Percentiles rank a stretch among this genome's conserved stretches.
Evolutionary conservation across 1,140 invertebrate species (phyloP).

Genomic region (Aricia agestis): DNA sequence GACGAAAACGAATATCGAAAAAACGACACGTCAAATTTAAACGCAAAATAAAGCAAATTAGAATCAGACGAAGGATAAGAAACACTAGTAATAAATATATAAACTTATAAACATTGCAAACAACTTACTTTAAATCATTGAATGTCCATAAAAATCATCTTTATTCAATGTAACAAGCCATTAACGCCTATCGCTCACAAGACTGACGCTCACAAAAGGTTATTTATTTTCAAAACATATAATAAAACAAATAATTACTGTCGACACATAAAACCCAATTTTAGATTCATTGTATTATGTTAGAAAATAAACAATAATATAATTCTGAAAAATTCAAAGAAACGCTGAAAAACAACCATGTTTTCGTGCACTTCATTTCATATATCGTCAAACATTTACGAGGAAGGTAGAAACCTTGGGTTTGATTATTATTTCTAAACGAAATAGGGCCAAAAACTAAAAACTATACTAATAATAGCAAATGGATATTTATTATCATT

Average conservation of each 20-base stretch:
- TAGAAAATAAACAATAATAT: conserved; percentile 42
- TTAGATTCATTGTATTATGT: conserved; percentile 31
- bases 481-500: too few species aligned
- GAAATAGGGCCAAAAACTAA: background rate
- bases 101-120: conserved; percentile 5
- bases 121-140: conserved; percentile 66
- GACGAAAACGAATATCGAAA: conserved; percentile 60
- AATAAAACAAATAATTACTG: conserved; percentile 30
- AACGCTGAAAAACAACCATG: conserved; percentile 75
- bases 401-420: conserved; percentile 12
- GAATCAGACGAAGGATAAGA: background rate
- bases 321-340: conserved; percentile 51
- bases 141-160: conserved; percentile 58
- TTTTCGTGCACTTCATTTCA: conserved; percentile 66
- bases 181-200: conserved; percentile 46
- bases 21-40: conserved; percentile 66
- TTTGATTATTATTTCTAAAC: background rate
- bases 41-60: background rate
- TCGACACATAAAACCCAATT: background rate
- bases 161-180: conserved; percentile 57
- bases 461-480: too few species aligned
- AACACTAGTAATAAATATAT: conserved; percentile 1
- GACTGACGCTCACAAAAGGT: conserved; percentile 59
- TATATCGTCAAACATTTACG: conserved; percentile 38
- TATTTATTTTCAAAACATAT: conserved; percentile 54